Evolutionary conservation across 2,888 invertebrate species (phyloP).

Genomic region (Temnothorax unifasciatus): DNA sequence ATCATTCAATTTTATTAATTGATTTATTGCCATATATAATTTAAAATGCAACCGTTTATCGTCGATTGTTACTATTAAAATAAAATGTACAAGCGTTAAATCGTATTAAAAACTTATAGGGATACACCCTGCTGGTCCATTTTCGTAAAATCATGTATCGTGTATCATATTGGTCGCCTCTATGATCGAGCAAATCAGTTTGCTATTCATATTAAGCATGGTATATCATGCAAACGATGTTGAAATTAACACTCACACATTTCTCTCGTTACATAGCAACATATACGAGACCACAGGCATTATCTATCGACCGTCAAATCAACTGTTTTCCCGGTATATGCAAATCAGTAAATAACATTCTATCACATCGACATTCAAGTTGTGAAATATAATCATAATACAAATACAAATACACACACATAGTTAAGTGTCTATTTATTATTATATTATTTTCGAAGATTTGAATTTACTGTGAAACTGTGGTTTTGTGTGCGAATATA

Average conservation of each 20-base stretch:
- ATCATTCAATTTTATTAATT: not conserved
- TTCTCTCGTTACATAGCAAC: constrained; percentile 10
- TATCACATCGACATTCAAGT: not conserved
- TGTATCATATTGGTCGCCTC: not conserved
- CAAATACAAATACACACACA: not conserved
- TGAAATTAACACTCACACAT: constrained; percentile 36
- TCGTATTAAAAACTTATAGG: not conserved
- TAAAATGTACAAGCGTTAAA: not conserved
- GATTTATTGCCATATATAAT: not conserved
- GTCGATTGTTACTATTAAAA: not conserved
- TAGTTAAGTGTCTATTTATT: not conserved
- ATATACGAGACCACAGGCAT: constrained; percentile 6
- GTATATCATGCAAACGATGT: constrained; percentile 17
- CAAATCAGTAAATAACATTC: constrained; percentile 19
- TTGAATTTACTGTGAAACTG: not conserved
- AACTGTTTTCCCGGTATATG: not conserved
- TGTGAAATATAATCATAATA: constrained; percentile 18
- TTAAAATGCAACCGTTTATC: not conserved
- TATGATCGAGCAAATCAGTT: constrained; percentile 22
- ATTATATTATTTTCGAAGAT: constrained; percentile 11
- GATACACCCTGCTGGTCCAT: not conserved
- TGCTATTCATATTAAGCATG: constrained; percentile 1
- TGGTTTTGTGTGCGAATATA: not conserved
- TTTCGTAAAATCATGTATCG: not conserved
- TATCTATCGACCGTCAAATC: not conserved